phyloP scores from a whole-genome alignment of 1,140 invertebrate species.

The Bombyx mandarina region DNA sequence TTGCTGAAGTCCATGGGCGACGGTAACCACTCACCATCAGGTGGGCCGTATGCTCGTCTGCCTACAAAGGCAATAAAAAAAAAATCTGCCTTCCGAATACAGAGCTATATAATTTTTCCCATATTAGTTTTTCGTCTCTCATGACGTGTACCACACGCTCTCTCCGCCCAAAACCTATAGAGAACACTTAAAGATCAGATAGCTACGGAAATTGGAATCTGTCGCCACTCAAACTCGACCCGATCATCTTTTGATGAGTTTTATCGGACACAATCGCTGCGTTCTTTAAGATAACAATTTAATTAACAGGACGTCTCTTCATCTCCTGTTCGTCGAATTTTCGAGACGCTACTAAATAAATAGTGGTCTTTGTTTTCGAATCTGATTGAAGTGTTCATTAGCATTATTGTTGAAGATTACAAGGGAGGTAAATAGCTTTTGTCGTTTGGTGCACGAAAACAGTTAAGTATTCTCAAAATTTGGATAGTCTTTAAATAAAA shows the following conservation, averaged over 20 bases:
- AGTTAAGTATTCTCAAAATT: not conserved
- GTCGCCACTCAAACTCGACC: slow-evolving; percentile 10
- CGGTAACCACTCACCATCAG: too few relatives aligned
- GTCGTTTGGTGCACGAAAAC: too few relatives aligned
- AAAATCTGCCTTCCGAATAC: too few relatives aligned
- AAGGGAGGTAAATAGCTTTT: too few relatives aligned
- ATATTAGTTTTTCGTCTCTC: not conserved
- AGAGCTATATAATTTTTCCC: too few relatives aligned
- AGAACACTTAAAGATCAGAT: slow-evolving; percentile 7
- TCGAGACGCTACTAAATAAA: too few relatives aligned
- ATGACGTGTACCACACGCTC: not conserved
- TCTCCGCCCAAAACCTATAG: not conserved
- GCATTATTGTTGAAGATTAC: too few relatives aligned
- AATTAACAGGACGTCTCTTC: not conserved
- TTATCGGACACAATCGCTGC: not conserved
- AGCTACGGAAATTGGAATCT: slow-evolving; percentile 10
- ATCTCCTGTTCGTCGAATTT: not conserved
- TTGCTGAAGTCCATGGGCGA: too few relatives aligned
- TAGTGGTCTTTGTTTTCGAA: too few relatives aligned
- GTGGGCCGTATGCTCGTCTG: too few relatives aligned
- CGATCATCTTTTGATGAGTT: slow-evolving; percentile 11
- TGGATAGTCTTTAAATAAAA: not conserved
- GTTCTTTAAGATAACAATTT: not conserved
- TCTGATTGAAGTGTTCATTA: too few relatives aligned
- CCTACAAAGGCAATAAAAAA: too few relatives aligned